Evolutionary conservation across 2,113 vertebrate genomes (phyloP), one percentile per base, ranked within the genome.

Genomic region (Channa argus): DNA sequence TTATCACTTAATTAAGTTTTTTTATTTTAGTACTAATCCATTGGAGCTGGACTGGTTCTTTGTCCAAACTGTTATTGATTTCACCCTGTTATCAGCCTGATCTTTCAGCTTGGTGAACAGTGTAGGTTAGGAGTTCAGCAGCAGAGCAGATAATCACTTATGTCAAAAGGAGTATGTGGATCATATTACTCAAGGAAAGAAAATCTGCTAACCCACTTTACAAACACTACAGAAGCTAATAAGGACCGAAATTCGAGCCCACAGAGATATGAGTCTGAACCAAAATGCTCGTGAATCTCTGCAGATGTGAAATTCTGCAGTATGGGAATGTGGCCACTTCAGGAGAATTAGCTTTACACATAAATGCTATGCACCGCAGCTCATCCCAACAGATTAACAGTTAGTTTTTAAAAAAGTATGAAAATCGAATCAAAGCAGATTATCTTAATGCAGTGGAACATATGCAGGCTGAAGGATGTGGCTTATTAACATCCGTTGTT

Each of bases 201-300:
- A 83, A 75, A 75, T 78, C 63, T 73, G 77, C 58, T 37, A 75
- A 72, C 36, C 70, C 80, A 76, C 76, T 86, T 82, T 55, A 70
- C 61, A 82, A 76, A 84, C 78, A 59, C 53, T 8, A 69, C 68
- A 55, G 59, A 56, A 59, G 62, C 46, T 73, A 72, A 74, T 54
- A 37, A 75, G 54, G 41, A 65, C 37, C 0, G 36, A 84, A 80
- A 72, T 37, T 15, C 37, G 63, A 81, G 56, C 62, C 79, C 38
- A 38, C 1, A 33, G 61, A 66, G 69, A 80, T 55, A 39, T 10
- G 51, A 34, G 52, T 7, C 36, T 0, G 41, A 62, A 44, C 49
- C 64, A 50, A 15, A 60, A 59, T 15, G 39, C 43, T 61, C 37
- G 38, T 12, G 71, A 75, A 49, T 47, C 36, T 53, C 12, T 63